Conservation (phyloP, 2,113 vertebrate genomes). For the Jacana jacana region DNA sequence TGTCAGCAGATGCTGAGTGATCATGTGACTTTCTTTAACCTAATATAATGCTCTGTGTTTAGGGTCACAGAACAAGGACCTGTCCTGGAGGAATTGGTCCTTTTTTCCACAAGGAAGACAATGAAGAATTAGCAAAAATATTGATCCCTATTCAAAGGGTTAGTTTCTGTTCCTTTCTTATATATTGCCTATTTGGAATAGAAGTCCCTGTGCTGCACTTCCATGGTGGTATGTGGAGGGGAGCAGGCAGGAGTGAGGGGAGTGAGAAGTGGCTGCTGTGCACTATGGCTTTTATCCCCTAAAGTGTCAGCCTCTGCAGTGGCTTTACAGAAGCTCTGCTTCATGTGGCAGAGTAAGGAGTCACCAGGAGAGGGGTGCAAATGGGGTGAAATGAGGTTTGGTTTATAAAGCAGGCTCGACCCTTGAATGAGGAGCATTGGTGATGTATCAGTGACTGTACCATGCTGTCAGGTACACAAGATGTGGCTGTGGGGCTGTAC, state of each 20-base stretch:
- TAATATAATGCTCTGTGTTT: neutral
- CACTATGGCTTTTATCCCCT: neutral
- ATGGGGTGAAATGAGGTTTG: neutral
- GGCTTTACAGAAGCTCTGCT: neutral
- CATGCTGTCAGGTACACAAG: neutral
- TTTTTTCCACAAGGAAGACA: neutral
- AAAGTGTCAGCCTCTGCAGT: neutral
- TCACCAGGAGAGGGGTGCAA: neutral
- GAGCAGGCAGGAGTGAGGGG: neutral
- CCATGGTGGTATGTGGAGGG: neutral
- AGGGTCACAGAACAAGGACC: neutral
- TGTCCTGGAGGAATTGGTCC: neutral
- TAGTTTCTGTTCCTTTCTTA: neutral
- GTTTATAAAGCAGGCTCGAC: neutral
- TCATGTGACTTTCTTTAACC: neutral
- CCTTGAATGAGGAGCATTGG: neutral
- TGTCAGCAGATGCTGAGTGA: neutral
- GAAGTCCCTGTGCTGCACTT: neutral
- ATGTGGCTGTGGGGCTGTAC: neutral
- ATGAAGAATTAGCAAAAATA: neutral
- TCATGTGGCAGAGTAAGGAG: neutral
- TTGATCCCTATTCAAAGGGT: rapidly evolving
- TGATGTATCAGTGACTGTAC: neutral
- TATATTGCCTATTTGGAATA: rapidly evolving
- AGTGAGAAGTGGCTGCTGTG: neutral